Evolutionary conservation across 2,888 invertebrate species (phyloP).

Genomic region (Rapana venosa): DNA sequence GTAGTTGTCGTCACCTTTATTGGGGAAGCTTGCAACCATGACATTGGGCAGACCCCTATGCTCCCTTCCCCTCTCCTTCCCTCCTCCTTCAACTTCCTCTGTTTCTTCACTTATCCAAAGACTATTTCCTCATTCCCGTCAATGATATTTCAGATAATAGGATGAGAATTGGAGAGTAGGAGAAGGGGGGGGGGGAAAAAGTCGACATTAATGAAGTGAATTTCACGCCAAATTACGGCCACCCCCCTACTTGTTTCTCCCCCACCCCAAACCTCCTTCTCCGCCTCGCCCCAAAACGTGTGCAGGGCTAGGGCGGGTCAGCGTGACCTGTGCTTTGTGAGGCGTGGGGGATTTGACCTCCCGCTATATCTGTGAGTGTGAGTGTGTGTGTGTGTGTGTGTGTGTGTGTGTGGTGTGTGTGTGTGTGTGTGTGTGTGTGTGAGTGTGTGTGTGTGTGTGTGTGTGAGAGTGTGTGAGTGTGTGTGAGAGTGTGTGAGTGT

Average conservation of each 20-base stretch:
- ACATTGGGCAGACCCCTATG: background rate
- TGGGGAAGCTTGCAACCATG: background rate
- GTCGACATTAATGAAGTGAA: constrained; percentile 8
- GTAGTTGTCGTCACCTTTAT: background rate
- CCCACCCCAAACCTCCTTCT: background rate
- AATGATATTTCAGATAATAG: constrained; percentile 25
- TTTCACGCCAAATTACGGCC: constrained; percentile 7
- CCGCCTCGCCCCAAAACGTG: background rate
- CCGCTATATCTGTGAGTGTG: no score
- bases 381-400: no score
- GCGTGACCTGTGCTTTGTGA: background rate
- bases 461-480: no score
- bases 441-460: no score
- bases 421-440: no score
- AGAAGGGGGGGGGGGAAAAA: background rate
- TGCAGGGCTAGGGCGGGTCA: background rate
- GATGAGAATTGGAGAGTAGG: background rate
- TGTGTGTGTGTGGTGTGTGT: no score
- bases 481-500: no score
- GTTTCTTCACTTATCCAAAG: background rate
- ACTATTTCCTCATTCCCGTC: constrained; percentile 13
- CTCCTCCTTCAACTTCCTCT: background rate
- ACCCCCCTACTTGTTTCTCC: background rate
- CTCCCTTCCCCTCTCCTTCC: background rate
- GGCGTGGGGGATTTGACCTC: no score